phyloP scores from a whole-genome alignment of 1,140 invertebrate genomes.

The Portunus trituberculatus region DNA sequence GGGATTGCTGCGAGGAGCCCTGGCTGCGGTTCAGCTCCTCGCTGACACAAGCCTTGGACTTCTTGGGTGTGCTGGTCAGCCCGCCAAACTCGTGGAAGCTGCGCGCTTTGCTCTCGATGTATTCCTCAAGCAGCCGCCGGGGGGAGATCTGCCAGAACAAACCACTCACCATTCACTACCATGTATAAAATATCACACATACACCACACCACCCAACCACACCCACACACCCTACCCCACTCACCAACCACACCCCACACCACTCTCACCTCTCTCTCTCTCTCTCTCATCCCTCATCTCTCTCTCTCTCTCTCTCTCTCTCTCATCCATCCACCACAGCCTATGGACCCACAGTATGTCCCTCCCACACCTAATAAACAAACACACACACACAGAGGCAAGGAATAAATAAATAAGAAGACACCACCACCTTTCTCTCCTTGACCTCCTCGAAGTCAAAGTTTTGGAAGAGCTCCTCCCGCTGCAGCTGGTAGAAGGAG shows the following conservation, averaged over 20 bases:
- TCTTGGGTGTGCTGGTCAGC: constrained; percentile 70
- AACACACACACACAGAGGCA: no score
- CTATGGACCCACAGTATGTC: no score
- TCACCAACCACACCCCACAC: no score
- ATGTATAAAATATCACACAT: no score
- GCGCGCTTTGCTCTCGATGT: constrained; percentile 64
- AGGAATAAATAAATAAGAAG: background rate
- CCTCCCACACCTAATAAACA: no score
- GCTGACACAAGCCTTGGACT: constrained; percentile 6
- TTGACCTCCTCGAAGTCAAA: constrained; percentile 68
- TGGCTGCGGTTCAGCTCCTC: constrained; percentile 16
- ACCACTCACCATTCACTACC: no score
- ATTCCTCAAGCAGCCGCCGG: constrained; percentile 62
- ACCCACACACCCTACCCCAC: no score
- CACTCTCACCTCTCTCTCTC: no score
- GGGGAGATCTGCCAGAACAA: constrained; percentile 61
- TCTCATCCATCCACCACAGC: no score
- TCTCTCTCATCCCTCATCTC: no score
- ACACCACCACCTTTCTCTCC: constrained; percentile 50
- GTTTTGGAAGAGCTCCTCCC: constrained; percentile 61
- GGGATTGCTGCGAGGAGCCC: constrained; percentile 23
- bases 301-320: no score
- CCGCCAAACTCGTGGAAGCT: constrained; percentile 72
- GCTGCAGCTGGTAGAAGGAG: constrained; percentile 65
- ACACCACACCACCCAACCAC: no score